Conservation (phyloP, 2,113 vertebrate species). For the Anarhynchus alexandrinus region DNA sequence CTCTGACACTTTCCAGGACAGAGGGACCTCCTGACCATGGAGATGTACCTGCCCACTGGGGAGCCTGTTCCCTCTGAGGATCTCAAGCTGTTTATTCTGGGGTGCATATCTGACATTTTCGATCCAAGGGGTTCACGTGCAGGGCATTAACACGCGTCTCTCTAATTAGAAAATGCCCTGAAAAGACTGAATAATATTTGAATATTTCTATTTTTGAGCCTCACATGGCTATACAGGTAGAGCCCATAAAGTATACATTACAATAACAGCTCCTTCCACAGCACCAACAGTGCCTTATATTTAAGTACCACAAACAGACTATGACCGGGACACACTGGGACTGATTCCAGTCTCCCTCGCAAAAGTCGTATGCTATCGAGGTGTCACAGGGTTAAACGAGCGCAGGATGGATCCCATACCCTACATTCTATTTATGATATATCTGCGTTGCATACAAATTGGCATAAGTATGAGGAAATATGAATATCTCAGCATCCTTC, state of each 20-base stretch:
- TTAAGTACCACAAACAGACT: neutral
- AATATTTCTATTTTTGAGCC: neutral
- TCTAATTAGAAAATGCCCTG: neutral
- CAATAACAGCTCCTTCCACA: neutral
- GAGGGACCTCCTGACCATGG: neutral
- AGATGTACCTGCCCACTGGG: neutral
- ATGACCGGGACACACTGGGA: neutral
- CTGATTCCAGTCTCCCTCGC: neutral
- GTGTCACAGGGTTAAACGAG: neutral
- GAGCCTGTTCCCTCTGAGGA: neutral
- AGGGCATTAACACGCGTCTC: neutral
- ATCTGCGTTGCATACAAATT: slow-evolving; percentile 28
- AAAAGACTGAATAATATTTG: neutral
- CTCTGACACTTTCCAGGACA: neutral
- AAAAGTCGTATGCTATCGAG: neutral
- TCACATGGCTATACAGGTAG: neutral
- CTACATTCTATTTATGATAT: slow-evolving; percentile 15
- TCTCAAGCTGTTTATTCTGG: neutral
- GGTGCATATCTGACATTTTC: neutral
- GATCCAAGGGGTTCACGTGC: neutral
- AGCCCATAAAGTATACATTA: neutral
- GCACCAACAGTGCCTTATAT: neutral
- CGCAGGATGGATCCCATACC: neutral
- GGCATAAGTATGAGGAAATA: slow-evolving; percentile 34
- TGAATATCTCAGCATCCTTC: slow-evolving; percentile 52